Conservation (phyloP, 2,888 invertebrate genomes). For the Temnothorax rugatulus region DNA sequence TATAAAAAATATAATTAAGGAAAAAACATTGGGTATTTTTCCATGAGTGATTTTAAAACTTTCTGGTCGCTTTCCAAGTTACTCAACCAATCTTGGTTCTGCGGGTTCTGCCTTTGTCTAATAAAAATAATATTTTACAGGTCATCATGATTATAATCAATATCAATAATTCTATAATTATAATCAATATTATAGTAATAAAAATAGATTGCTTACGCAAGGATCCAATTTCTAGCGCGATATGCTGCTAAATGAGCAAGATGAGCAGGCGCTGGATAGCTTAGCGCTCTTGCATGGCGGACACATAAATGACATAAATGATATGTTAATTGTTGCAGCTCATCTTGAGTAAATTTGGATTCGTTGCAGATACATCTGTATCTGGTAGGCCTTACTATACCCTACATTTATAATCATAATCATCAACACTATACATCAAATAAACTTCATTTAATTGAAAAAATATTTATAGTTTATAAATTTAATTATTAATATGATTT, state of each 20-base stretch:
- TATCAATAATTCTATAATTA: not conserved
- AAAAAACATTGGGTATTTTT: conserved; percentile 90
- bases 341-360: conserved; percentile 90
- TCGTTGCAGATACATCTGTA: conserved; percentile 95
- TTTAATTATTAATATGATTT: not conserved
- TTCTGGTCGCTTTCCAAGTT: conserved; percentile 87
- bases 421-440: not conserved
- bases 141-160: not conserved
- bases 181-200: too few species aligned
- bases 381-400: conserved; percentile 94
- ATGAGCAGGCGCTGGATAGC: conserved; percentile 95
- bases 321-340: conserved; percentile 93
- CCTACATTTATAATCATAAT: conserved; percentile 86
- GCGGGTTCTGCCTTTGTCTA: too few species aligned
- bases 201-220: conserved; percentile 86
- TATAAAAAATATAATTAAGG: too few species aligned
- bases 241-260: conserved; percentile 95
- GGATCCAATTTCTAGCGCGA: conserved; percentile 89
- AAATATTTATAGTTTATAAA: not conserved
- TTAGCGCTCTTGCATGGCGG: conserved; percentile 93
- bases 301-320: conserved; percentile 95
- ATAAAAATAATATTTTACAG: not conserved
- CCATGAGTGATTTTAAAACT: conserved; percentile 87
- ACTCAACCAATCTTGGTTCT: conserved; percentile 83
- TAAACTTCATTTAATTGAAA: not conserved